Evolutionary conservation across 2,113 vertebrate genomes (phyloP), one percentile per base, ranked within the genome.

Genomic region (Dermatemys mawii): DNA sequence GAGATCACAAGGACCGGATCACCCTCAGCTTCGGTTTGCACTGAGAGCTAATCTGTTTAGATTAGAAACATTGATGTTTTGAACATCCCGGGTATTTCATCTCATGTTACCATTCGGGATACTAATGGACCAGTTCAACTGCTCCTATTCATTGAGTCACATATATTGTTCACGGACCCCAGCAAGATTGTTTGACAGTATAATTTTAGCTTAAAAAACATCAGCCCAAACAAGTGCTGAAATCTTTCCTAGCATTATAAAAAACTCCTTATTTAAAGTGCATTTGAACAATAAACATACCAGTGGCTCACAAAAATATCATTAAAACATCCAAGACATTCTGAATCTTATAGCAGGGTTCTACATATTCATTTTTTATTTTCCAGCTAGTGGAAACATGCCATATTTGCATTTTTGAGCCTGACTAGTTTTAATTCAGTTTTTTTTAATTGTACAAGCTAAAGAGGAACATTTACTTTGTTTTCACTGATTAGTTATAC

Each of bases 401-500:
- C 73, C 96, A 24, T 98, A 98, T 98, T 98, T 98, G 98, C 97
- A 98, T 98, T 98, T 98, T 98, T 98, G 98, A 98, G 98, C 97
- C 97, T 98, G 98, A 97, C 96, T 97, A 98, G 97, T 98, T 98
- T 97, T 98, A 98, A 98, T 98, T 98, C 96, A 86, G 73, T 97
- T 97, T 97, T 97, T 98, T 98, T 98, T n/a, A n/a, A 98, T 98
- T 98, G 93, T 88, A 97, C 94, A 97, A 98, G 96, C 97, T 97
- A 96, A 96, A 98, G 96, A 98, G 97, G 97, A 98, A 98, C 98
- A 97, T 98, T 98, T 98, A 97, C 98, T 98, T 98, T 98, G 97
- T 98, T 98, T 98, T 98, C 97, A 97, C 96, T 98, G 97, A 98
- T 98, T 98, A 98, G 97, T 98, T 98, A 98, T 97, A 98, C 98